Base-by-base conservation (phyloP, 1,140 invertebrate species). In the Macrosteles quadrilineatus region DNA sequence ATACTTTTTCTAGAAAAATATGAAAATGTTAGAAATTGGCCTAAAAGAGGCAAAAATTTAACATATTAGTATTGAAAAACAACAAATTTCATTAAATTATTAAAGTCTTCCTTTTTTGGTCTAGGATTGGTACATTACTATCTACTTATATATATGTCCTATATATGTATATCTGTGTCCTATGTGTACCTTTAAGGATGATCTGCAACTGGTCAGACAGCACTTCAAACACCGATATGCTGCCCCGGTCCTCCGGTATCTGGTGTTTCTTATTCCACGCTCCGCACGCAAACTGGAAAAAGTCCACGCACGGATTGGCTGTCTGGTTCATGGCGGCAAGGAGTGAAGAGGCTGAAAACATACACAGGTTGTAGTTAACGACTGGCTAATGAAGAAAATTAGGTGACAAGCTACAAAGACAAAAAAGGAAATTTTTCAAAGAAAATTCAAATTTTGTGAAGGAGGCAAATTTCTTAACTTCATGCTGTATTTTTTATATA, bases 241-340 rank as follows among this genome's bases (percentile, higher is more conserved):
- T 93, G 72, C 92, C 89, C 73, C 88, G 85, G 77, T 96, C 94
- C 76, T 96, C 94, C 0, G 95, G 94, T 75, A 97, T 96, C 1
- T 92, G 84, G 82, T 97, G 92, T 68, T 90, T 86, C 75, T 88
- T 90, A 78, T 96, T 96, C 94, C 94, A 97, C 1, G 90, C 88
- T 0, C 94, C 94, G 76, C 94, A 95, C 0, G 94, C 93, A 77
- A 88, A 96, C 80, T 94, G 91, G 81, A 94, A 96, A 81, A 96
- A 96, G 78, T 96, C 91, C 21, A 87, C 85, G 79, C 94, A 96
- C 9, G 95, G 94, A 78, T 94, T 88, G 0, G 87, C 88, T 0
- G 82, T 85, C 12, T 84, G 82, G 76, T 96, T 91, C 93, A 97
- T 96, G 23, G 91, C 92, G 17, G 88, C 87, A 72, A 97, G 81